Base-by-base conservation (phyloP, 2,113 vertebrate genomes). In the Morone chrysops region DNA sequence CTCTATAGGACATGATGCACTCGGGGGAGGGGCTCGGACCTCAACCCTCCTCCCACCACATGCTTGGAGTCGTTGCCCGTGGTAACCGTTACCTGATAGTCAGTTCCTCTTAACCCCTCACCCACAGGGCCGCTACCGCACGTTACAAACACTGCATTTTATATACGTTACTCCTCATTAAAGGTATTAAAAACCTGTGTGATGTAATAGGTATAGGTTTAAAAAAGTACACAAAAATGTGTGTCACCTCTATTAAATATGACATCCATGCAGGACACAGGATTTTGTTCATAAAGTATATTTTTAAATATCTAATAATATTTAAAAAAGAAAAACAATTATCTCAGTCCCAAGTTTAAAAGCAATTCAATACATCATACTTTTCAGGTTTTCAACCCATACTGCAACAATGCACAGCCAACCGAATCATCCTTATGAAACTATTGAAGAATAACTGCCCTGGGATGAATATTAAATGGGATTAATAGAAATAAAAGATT, bases 81-180 rank as follows among this genome's bases (percentile, higher is more conserved):
- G 76, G 83, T 78, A 78, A 89, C 82, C 2, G 91, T 86, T 85
- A 95, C 84, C 78, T 70, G 83, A 92, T 90, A 68, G 80, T 38
- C 62, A 61, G 62, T 40, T 68, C 51, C 50, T 68, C 61, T 78
- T 70, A 82, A 91, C 75, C 69, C 78, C 13, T 84, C 56, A 78
- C 67, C 72, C 36, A 48, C 79, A 47, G 60, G 12, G 12, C 17
- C 40, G 3, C 48, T 5, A 3, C 2, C 6, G 18, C 69, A 20
- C 13, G 2, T 51, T 1, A 16, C 12, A 59, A 20, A 38, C 48
- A 48, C 31, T 16, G 48, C 68, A 60, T n/a, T 68, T 48, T 18
- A 48, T 67, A 48, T 43, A 36, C 51, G 38, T 70, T 31, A 18
- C 38, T 40, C 2, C 38, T 40, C 16, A 53, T 31, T 18, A 48